Percentiles rank a stretch among this genome's conserved stretches.
These are phyloP conservation scores for Tauraco erythrolophus DNA, from an alignment of 2,113 vertebrate genomes.

Conservation along the genomic window DNA sequence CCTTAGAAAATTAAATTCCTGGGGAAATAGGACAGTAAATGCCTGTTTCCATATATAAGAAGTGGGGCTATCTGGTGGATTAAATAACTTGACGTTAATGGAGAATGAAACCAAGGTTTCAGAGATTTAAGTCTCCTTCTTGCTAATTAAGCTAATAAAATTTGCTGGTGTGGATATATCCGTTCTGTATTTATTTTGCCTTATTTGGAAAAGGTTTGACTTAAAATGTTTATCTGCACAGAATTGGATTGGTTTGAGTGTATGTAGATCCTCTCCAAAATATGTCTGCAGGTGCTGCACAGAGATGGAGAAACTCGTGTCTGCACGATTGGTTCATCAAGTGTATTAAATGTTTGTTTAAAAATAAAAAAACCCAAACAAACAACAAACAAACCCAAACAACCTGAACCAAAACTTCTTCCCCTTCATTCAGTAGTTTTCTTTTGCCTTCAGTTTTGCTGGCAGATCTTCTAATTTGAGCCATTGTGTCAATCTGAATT, in stretches of 20 bases:
- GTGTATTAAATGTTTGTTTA: not conserved
- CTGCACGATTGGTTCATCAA: not conserved
- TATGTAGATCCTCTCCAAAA: not conserved
- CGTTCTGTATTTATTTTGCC: not conserved
- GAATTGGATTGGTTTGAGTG: not conserved
- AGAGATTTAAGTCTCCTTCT: too few relatives aligned
- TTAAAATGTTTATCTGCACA: not conserved
- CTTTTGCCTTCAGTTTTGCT: not conserved
- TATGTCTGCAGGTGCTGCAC: fast-evolving
- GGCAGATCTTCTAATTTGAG: not conserved
- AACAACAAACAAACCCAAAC: not conserved
- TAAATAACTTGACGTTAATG: too few relatives aligned
- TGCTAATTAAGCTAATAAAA: not conserved
- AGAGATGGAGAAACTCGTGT: not conserved
- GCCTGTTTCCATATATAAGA: too few relatives aligned
- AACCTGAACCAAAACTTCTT: not conserved
- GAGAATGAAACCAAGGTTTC: not conserved
- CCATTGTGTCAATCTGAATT: not conserved
- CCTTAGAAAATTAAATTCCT: not conserved
- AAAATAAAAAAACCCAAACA: not conserved
- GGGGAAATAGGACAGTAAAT: not conserved
- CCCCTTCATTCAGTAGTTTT: not conserved
- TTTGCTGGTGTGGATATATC: not conserved
- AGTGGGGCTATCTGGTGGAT: not conserved
- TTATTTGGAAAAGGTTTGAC: not conserved